phyloP scores from a whole-genome alignment of 2,888 invertebrate species.

The Bursaphelenchus okinawaensis region DNA sequence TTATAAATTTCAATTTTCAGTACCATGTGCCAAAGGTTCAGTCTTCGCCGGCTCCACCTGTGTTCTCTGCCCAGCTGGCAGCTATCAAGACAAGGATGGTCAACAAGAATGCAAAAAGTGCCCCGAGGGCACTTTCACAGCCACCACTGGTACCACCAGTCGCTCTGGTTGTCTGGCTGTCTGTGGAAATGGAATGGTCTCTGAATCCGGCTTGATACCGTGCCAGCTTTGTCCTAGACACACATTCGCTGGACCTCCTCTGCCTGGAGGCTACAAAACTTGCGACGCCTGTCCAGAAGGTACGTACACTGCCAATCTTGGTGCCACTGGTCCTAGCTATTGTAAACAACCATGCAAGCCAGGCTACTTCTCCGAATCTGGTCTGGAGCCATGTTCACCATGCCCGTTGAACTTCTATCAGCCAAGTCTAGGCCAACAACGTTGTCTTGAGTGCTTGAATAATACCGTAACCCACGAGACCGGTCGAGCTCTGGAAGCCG shows the following conservation, averaged over 20 bases:
- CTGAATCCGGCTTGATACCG: slow-evolving; percentile 86
- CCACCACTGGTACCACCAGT: slow-evolving; percentile 74
- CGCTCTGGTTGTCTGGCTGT: slow-evolving; percentile 64
- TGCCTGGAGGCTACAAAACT: slow-evolving; percentile 41
- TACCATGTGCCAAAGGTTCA: slow-evolving; percentile 93
- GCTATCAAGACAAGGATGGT: slow-evolving; percentile 65
- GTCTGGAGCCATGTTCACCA: slow-evolving; percentile 83
- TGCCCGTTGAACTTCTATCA: slow-evolving; percentile 90
- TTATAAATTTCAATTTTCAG: slow-evolving; percentile 62
- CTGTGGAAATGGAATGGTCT: slow-evolving; percentile 91
- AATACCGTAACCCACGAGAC: slow-evolving; percentile 78
- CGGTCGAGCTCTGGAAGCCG: slow-evolving; percentile 76
- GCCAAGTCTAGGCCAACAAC: slow-evolving; percentile 74
- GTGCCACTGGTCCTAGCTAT: slow-evolving; percentile 57
- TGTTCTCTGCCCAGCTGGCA: slow-evolving; percentile 78
- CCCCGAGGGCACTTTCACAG: slow-evolving; percentile 76
- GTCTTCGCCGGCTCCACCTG: slow-evolving; percentile 84
- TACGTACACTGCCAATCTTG: slow-evolving; percentile 59
- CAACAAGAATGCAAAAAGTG: slow-evolving; percentile 86
- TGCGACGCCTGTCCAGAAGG: slow-evolving; percentile 74
- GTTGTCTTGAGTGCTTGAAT: slow-evolving; percentile 76
- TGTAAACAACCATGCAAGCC: slow-evolving; percentile 75
- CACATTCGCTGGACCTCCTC: slow-evolving; percentile 66
- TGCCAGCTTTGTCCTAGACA: slow-evolving; percentile 89
- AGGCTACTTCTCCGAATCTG: slow-evolving; percentile 85